phyloP scores from a whole-genome alignment of 2,888 invertebrate species.

The Harmothoe impar region DNA sequence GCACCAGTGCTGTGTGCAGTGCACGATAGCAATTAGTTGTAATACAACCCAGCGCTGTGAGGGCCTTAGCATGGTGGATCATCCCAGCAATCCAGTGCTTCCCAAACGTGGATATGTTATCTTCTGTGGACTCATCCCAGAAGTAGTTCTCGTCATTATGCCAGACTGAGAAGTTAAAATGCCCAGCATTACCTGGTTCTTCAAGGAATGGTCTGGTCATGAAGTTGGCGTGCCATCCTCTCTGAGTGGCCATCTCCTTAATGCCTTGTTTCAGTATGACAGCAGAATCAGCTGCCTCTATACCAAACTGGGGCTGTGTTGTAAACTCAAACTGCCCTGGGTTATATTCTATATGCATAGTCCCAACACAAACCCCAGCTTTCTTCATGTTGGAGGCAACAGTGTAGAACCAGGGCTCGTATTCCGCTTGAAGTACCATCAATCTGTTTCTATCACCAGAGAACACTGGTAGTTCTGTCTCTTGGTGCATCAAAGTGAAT shows the following conservation, averaged over 20 bases:
- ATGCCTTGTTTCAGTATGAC: slow-evolving; percentile 55
- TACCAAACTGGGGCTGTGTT: slow-evolving; percentile 36
- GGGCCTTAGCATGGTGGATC: too few species aligned
- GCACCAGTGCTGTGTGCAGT: slow-evolving; percentile 67
- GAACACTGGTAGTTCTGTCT: slow-evolving; percentile 45
- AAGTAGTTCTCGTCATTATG: slow-evolving; percentile 60
- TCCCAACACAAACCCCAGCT: too few species aligned
- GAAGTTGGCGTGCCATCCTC: slow-evolving; percentile 53
- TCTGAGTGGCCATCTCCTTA: slow-evolving; percentile 31
- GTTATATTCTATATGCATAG: slow-evolving; percentile 31
- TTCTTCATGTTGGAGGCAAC: too few species aligned
- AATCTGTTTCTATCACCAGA: not conserved
- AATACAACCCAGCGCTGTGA: slow-evolving; percentile 67
- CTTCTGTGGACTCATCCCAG: slow-evolving; percentile 45
- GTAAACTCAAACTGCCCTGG: slow-evolving; percentile 63
- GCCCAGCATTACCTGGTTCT: slow-evolving; percentile 64
- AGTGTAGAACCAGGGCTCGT: too few species aligned
- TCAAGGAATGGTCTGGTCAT: slow-evolving; percentile 48
- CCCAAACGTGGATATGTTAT: slow-evolving; percentile 63
- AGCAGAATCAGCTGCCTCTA: slow-evolving; percentile 46
- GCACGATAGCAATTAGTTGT: slow-evolving; percentile 70
- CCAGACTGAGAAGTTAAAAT: slow-evolving; percentile 71
- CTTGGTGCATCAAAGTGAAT: not conserved
- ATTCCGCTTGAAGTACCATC: not conserved
- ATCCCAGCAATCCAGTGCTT: too few species aligned